Evolutionary conservation across 23 tunicate genomes (phyloP), one percentile per base, ranked within the genome.

Genomic region (Clavelina lepadiformis): DNA sequence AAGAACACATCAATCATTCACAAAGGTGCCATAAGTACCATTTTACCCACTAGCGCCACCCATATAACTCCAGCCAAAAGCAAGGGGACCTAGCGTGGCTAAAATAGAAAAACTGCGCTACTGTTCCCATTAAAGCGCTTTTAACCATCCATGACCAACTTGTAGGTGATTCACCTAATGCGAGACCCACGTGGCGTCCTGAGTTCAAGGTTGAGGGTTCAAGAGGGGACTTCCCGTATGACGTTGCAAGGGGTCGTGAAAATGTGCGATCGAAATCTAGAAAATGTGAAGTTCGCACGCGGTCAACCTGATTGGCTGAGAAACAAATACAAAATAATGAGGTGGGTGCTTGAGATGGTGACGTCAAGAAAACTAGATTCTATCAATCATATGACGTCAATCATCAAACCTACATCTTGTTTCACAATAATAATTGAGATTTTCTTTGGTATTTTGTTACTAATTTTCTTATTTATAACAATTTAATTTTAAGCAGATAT

Each of bases 181-280:
- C 79, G 95, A 58, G 95, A 86, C 67, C 95, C 95, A 18, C 63
- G 95, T 29, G 95, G 95, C 3, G 59, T 72, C 6, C 46, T 53
- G 30, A 71, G 71, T 46, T 86, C 95, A 13, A 29, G 79, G 32
- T 20, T 44, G 6, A 65, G 60, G 56, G 58, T 86, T 6, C 18
- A 37, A 3, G n/a, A 20, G 21, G 60, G 51, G 19, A 38, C 34
- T 27, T 3, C 33, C n/a, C 3, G 3, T 0, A 4, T 5, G 33
- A 18, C 29, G 26, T 23, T 23, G 23, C 28, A 56, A 33, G 29
- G 28, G 20, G 30, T 80, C 31, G 25, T 20, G 3, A 28, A 31
- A 7, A 69, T 70, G 6, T 86, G 95, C 51, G 46, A 66, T 11
- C 35, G 35, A 35, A 80, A 57, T 6, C 64, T 34, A 35, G 38